A percentile compares a stretch with the other conserved stretches of the same genome.
Conservation (phyloP, 2,797 vertebrate genomes). For the Chiroxiphia lanceolata region DNA sequence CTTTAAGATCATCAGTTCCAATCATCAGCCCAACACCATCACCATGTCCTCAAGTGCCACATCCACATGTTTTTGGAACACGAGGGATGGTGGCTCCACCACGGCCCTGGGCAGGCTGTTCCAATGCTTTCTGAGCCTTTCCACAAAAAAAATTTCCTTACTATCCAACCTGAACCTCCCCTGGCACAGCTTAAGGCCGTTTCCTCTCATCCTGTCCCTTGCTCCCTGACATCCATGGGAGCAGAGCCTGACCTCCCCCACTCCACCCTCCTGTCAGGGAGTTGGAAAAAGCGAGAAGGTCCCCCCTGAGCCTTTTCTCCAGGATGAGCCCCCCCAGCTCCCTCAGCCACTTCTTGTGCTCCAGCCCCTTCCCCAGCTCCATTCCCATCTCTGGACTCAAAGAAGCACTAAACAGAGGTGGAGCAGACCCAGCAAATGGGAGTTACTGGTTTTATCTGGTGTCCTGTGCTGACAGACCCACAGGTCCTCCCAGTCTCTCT, state of each 20-base stretch:
- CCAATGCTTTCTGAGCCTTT: background rate
- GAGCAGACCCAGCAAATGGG: background rate
- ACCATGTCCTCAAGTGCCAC: background rate
- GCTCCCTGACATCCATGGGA: background rate
- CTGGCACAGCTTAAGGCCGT: background rate
- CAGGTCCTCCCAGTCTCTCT: background rate
- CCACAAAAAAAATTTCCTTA: background rate
- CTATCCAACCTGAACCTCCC: background rate
- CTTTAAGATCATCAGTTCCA: background rate
- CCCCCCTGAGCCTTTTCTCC: background rate
- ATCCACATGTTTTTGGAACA: background rate
- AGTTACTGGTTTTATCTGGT: background rate
- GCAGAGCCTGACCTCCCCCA: background rate
- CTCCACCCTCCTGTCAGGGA: background rate
- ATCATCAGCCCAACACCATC: background rate
- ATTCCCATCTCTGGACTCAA: rapidly evolving
- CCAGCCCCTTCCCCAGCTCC: background rate
- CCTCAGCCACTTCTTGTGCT: background rate
- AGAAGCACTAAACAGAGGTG: background rate
- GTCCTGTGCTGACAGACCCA: background rate
- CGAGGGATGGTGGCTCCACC: background rate
- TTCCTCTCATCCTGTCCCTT: background rate
- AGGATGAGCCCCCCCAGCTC: background rate
- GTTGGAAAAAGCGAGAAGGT: background rate
- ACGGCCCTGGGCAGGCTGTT: background rate